Base-by-base conservation (phyloP, 2,888 invertebrate species). In the Hypomecis atomaria region DNA sequence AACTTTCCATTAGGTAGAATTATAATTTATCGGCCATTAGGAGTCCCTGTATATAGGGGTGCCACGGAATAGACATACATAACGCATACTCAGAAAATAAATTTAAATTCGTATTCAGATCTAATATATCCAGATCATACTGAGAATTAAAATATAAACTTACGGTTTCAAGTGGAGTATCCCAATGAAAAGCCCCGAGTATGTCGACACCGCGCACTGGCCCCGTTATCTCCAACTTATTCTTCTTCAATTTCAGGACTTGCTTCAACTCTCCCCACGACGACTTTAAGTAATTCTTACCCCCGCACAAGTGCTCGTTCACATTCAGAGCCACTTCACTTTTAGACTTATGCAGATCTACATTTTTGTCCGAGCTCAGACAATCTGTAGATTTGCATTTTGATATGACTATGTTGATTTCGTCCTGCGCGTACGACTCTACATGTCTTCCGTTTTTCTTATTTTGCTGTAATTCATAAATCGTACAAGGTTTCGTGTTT, bases 91-190 rank as follows among this genome's bases (percentile, higher is more conserved):
- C n/a, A 23, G 23, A 23, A 23, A 23, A 23, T 23, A 23, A 23
- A 23, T 23, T 23, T 23, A 23, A 23, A 23, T 23, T 23, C 23
- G 23, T 23, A 23, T 23, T 23, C 23, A 23, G 23, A 23, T 23
- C 23, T 23, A 23, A 23, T 23, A 23, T 23, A 23, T 23, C 23
- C 23, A 23, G 23, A 23, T 23, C 23, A 23, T 3, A 23, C 3
- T 3, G 23, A 23, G 23, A 23, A 23, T 23, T 23, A 23, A 23
- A 1, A 10, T 34, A 7, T 44, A n/a, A 45, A 85, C 87, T 86
- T 73, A 86, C 87, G 66, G 75, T 84, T 79, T 88, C 87, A 7
- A 87, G 78, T 1, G 87, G 83, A 0, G 88, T 87, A 49, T 87
- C 83, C 79, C 82, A 81, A 62, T 85, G 82, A 71, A 86, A 87